These are phyloP conservation scores for Clarias laeviceps DNA, from an alignment of 2,797 vertebrate species.

Conservation along the genomic window DNA sequence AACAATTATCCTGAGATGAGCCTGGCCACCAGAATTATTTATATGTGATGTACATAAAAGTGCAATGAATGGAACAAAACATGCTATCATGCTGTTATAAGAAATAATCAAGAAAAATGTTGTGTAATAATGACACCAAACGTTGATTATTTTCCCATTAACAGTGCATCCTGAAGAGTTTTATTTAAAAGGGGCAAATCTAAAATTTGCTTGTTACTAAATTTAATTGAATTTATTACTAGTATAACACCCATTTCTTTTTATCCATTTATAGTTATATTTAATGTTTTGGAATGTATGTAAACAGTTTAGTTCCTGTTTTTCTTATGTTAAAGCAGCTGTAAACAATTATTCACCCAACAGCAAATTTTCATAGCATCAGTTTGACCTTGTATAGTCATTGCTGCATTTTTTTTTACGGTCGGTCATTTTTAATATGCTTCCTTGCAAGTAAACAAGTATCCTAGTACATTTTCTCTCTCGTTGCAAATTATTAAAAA, in stretches of 20 bases:
- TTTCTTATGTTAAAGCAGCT: not conserved
- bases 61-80: not conserved
- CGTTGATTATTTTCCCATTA: not conserved
- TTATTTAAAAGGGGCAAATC: not conserved
- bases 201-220: no score
- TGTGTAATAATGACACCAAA: not conserved
- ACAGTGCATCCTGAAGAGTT: not conserved
- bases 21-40: not conserved
- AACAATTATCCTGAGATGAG: not conserved
- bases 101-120: not conserved
- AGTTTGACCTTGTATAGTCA: not conserved
- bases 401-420: not conserved
- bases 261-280: not conserved
- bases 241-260: not conserved
- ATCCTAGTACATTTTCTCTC: not conserved
- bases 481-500: not conserved
- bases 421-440: not conserved
- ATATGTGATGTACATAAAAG: not conserved
- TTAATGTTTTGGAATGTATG: not conserved
- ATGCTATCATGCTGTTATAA: not conserved
- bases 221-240: no score
- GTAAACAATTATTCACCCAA: not conserved
- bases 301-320: conserved; percentile 2
- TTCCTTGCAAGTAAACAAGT: not conserved
- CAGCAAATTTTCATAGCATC: not conserved